Evolutionary conservation across 2,797 vertebrate genomes (phyloP).

Genomic region (Malurus splendens): DNA sequence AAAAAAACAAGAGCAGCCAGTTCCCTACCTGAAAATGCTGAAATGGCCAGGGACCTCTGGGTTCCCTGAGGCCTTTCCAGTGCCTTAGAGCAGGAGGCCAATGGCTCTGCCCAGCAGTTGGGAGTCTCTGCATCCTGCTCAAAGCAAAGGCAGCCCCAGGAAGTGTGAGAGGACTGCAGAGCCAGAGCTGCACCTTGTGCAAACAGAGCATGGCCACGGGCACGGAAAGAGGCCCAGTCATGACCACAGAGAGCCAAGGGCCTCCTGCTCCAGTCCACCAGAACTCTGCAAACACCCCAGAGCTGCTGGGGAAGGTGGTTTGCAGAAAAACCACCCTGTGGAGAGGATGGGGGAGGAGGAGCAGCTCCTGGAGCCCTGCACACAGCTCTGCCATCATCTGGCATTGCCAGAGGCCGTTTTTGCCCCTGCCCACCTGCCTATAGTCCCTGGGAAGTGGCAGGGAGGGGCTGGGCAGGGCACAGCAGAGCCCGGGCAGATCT

Average conservation of each 20-base stretch:
- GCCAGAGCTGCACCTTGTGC: neutral
- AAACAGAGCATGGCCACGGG: neutral
- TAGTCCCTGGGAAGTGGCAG: neutral
- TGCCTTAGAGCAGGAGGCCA: neutral
- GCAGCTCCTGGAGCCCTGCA: neutral
- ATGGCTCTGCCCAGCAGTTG: neutral
- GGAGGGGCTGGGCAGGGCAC: neutral
- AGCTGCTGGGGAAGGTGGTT: neutral
- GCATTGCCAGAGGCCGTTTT: no score
- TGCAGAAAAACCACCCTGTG: fast-evolving
- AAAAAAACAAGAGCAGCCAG: neutral
- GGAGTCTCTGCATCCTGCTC: neutral
- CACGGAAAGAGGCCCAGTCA: neutral
- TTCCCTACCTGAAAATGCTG: neutral
- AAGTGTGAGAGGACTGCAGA: neutral
- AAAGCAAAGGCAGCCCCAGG: neutral
- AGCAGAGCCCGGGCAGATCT: neutral
- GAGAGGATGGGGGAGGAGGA: neutral
- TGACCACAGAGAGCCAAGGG: neutral
- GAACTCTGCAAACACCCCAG: neutral
- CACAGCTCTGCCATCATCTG: neutral
- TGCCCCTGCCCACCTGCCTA: neutral
- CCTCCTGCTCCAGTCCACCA: neutral
- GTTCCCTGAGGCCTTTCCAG: neutral
- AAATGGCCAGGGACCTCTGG: neutral